Evolutionary conservation across 1,140 invertebrate genomes (phyloP), one percentile per base, ranked within the genome.

Genomic region (Trichogramma pretiosum): DNA sequence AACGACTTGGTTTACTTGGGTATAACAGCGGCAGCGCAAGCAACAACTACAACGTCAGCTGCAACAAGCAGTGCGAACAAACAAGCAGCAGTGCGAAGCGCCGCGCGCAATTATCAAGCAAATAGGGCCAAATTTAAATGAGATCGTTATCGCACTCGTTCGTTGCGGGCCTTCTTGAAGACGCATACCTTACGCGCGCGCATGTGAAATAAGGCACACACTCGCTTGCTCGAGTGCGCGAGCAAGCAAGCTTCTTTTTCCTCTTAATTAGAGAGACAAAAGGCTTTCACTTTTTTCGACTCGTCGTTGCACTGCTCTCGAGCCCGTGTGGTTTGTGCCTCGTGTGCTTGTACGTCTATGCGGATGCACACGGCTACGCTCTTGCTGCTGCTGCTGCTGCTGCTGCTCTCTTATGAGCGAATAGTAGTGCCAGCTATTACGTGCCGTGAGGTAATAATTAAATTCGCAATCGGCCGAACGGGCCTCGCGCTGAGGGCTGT

Each of bases 221-320:
- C 30, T 14, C 41, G 32, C 34, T 14, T 11, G 21, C 30, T n/a
- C 21, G 30, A n/a, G n/a, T 7, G 23, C 23, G 23, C 40, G 16
- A 13, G 10, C 23, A 23, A 23, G 17, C 4, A 24, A 9, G 8
- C 16, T 9, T 16, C 40, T 7, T 17, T 46, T 43, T 41, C 28
- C 48, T 51, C 54, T 56, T 53, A 56, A 56, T 56, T 58, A 50
- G 50, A n/a, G n/a, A n/a, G n/a, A 55, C 46, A 54, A 55, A 57
- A 50, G 53, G 52, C 56, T 51, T 60, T 57, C 55, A 57, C 53
- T 56, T 52, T 53, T 53, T 42, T 33, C 26, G 39, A 36, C 28
- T 10, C 24, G 24, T 5, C 24, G 17, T 26, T 8, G 8, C 24
- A 23, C 10, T 2, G 24, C 18, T 21, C 11, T 9, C 37, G 26